These are phyloP conservation scores for Synaphobranchus kaupii DNA, from an alignment of 2,797 vertebrate genomes.

Conservation along the genomic window DNA sequence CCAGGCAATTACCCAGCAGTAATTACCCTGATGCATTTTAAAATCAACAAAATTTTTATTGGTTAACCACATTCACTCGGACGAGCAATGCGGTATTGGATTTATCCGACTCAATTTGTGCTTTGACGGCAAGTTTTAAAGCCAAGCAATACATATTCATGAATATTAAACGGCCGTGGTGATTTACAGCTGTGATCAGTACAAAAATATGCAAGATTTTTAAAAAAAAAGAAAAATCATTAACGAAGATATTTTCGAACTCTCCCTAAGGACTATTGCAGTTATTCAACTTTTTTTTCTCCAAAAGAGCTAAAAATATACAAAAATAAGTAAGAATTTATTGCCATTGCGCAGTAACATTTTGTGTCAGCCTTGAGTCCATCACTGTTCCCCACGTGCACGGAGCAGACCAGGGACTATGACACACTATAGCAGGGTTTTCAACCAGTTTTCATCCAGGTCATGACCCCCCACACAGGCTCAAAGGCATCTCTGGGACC, in stretches of 20 bases:
- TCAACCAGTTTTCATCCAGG: no score
- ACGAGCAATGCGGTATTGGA: slow-evolving; percentile 15
- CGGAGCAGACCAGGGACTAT: background rate
- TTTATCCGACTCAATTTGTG: slow-evolving; percentile 27
- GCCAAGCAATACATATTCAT: slow-evolving; percentile 45
- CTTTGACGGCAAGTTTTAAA: slow-evolving; percentile 21
- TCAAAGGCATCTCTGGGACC: background rate
- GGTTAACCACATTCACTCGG: slow-evolving; percentile 8
- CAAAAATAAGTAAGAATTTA: background rate
- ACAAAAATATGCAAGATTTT: slow-evolving; percentile 41
- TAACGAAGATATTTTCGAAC: slow-evolving; percentile 30
- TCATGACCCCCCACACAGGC: no score
- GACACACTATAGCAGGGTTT: background rate
- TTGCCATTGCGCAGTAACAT: background rate
- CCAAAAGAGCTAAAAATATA: background rate
- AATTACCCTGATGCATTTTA: background rate
- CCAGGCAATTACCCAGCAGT: background rate
- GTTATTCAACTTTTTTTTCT: background rate
- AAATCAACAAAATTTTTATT: background rate
- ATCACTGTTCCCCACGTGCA: background rate
- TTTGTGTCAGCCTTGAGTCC: background rate
- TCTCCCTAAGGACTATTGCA: background rate
- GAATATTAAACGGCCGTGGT: slow-evolving; percentile 40
- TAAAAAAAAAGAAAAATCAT: slow-evolving; percentile 34
- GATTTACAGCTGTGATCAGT: slow-evolving; percentile 32